Base-by-base conservation (phyloP, 2,888 invertebrate species). In the Agriopis aurantiaria region DNA sequence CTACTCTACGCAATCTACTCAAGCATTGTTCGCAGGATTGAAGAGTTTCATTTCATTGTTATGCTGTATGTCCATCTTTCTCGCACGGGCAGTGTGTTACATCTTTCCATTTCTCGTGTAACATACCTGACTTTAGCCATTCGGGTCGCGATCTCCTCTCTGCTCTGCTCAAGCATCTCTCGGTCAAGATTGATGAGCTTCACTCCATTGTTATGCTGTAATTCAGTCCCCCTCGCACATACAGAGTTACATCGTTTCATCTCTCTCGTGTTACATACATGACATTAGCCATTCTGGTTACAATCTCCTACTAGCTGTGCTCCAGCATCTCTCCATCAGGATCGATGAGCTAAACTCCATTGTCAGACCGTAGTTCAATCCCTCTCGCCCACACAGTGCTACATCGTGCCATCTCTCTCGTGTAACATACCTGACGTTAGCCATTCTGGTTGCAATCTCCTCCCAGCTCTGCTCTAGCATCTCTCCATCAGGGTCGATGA, bases 381-480 rank as follows among this genome's bases (percentile, higher is more conserved):
- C 49, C 14, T 14, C 17, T 14, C 33, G 33, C 33, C 33, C 4
- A 5, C n/a, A 48, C 6, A 11, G 5, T 12, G 12, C 10, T 33
- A 53, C 33, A 55, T 55, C 8, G 3, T 41, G 14, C 43, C 11
- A 45, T 45, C 17, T 57, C 17, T 58, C 23, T 46, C 23, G 5
- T 59, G n/a, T 49, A 11, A 60, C 49, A 57, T 86, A 97, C 97
- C 95, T 94, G 77, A 97, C 97, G 92, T 99, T 99, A 10, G 97
- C 98, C 63, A 99, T 92, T 81, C 96, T 95, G 0, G 99, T 98
- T 1, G 99, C 99, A 82, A 97, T 96, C 66, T 89, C 93, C 91
- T 99, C 99, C 99, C 99, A 99, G 71, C 96, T 96, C 70, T 96
- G 94, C 76, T 98, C 98, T 81, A 99, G 89, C 99, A 99, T 99